Evolutionary conservation across 2,888 invertebrate genomes (phyloP).

Genomic region (Erynnis tages): DNA sequence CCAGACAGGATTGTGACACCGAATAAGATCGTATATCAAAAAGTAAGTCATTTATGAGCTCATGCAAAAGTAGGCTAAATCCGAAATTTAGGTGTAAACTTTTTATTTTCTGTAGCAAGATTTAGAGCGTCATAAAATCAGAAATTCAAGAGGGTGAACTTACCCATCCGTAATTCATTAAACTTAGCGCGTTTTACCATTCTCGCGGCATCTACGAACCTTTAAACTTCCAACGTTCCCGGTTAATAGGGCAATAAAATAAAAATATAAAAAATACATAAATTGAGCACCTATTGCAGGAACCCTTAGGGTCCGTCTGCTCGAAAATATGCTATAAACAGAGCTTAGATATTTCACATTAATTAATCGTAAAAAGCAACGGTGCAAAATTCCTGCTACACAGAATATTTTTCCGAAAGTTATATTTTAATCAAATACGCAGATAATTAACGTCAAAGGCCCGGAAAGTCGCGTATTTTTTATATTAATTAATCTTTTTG

Average conservation of each 20-base stretch:
- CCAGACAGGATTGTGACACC: too few relatives aligned
- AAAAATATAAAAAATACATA: slow-evolving; percentile 57
- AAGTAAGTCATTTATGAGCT: slow-evolving; percentile 12
- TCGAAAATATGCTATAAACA: slow-evolving; percentile 37
- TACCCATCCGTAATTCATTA: slow-evolving; percentile 76
- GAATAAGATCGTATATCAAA: slow-evolving; percentile 25
- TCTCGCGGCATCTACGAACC: slow-evolving; percentile 59
- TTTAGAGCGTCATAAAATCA: slow-evolving; percentile 69
- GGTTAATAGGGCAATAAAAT: slow-evolving; percentile 72
- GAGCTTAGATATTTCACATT: slow-evolving; percentile 47
- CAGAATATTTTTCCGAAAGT: slow-evolving; percentile 34
- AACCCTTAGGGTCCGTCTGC: slow-evolving; percentile 40
- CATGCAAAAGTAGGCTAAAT: slow-evolving; percentile 9
- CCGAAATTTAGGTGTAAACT: slow-evolving; percentile 53
- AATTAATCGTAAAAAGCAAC: slow-evolving; percentile 53
- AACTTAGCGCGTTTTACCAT: slow-evolving; percentile 69
- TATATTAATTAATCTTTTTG: slow-evolving; percentile 28
- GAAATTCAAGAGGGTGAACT: slow-evolving; percentile 62
- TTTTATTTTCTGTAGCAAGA: slow-evolving; percentile 61
- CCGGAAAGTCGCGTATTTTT: too few relatives aligned
- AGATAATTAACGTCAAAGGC: not conserved
- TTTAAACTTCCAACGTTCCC: slow-evolving; percentile 58
- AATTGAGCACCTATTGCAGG: slow-evolving; percentile 43
- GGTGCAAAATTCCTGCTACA: slow-evolving; percentile 40
- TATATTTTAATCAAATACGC: slow-evolving; percentile 12